Base-by-base conservation (phyloP, 2,113 vertebrate species). In the Perca fluviatilis region DNA sequence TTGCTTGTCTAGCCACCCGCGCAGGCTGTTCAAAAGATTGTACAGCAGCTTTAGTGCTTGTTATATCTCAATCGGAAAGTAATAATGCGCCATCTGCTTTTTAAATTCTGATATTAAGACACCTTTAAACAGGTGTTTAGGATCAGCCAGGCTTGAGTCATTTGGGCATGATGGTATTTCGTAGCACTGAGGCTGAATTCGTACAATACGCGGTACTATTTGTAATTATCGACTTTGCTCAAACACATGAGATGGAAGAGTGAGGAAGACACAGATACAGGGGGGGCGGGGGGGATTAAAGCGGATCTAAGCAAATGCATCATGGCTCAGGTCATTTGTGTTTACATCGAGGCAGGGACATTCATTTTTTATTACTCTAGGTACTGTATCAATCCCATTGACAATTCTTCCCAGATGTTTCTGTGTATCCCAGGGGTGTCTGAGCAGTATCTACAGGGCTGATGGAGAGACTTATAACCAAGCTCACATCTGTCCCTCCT, bases 391-490 rank as follows among this genome's bases (percentile, higher is more conserved):
- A 90, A 79, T 90, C 90, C 94, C 91, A 70, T 19, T 86, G 93
- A 93, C 86, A 75, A 88, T 94, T 93, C 92, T 33, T 82, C 92
- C 94, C 95, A 96, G 95, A 95, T 96, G 95, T 95, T 94, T 85
- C 30, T 6, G 40, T 2, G 77, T 7, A 56, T 93, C 94, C 92
- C 93, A n/a, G 75, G 91, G 92, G 94, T 61, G 84, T 90, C 91
- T 93, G 86, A 88, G 85, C 85, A 23, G 88, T 84, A 91, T 86
- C 86, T 61, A 76, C 82, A 58, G 67, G 80, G 79, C 86, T 89
- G 86, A 86, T 75, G 86, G 88, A 85, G 88, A 84, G 90, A 88
- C 90, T 92, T 84, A 82, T 43, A 91, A 89, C 86, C 78, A 53
- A 82, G 86, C 88, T 76, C 91, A 90, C 95, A 95, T 94, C 94